Evolutionary conservation across 1,140 invertebrate genomes (phyloP).

Genomic region (Atta colombica): DNA sequence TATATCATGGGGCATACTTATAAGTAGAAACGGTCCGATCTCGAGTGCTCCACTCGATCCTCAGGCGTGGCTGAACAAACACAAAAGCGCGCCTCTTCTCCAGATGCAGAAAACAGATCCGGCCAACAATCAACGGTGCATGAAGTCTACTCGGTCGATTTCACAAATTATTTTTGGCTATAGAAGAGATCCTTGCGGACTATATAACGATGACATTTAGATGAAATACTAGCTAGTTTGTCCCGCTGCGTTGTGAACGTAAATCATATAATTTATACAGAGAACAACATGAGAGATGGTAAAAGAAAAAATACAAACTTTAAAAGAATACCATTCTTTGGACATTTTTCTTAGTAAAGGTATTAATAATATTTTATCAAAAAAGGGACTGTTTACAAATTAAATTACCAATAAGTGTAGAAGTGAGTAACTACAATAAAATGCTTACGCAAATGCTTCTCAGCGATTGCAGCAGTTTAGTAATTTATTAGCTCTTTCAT

Average conservation of each 20-base stretch:
- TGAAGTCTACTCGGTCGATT: slow-evolving; percentile 57
- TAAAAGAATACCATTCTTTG: neutral
- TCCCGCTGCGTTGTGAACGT: neutral
- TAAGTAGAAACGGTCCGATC: slow-evolving; percentile 72
- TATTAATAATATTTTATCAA: neutral
- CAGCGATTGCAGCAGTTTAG: too few relatives aligned
- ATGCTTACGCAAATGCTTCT: too few relatives aligned
- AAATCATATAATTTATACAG: neutral
- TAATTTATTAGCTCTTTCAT: neutral
- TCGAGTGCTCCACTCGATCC: slow-evolving; percentile 60
- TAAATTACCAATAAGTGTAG: too few relatives aligned
- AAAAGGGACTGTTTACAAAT: neutral
- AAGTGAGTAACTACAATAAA: neutral
- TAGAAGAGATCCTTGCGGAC: slow-evolving; percentile 8
- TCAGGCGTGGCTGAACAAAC: slow-evolving; percentile 76
- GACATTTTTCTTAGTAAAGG: neutral
- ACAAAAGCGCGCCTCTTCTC: slow-evolving; percentile 72
- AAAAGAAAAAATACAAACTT: neutral
- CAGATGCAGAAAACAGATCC: slow-evolving; percentile 61
- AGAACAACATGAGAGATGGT: neutral
- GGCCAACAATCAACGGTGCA: slow-evolving; percentile 47
- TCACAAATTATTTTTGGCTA: slow-evolving; percentile 60
- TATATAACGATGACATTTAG: slow-evolving; percentile 33
- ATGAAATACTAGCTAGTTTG: slow-evolving; percentile 1
- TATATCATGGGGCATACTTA: slow-evolving; percentile 66